Conservation (phyloP, 2,113 vertebrate genomes). For the Heliornis fulica region DNA sequence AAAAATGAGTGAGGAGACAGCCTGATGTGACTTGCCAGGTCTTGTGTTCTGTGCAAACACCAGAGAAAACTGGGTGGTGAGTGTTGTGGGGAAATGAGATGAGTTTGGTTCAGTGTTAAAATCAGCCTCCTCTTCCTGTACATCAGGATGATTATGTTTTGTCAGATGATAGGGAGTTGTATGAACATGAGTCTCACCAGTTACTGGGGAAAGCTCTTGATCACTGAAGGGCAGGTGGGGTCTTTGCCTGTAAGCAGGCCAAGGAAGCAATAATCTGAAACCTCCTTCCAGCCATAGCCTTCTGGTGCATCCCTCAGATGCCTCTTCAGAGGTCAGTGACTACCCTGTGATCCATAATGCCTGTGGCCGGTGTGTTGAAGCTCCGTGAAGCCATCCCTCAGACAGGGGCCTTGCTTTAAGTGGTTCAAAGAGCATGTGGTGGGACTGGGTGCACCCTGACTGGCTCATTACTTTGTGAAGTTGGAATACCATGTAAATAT, state of each 20-base stretch:
- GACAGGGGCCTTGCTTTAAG: not conserved
- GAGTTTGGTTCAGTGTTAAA: not conserved
- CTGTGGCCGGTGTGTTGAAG: not conserved
- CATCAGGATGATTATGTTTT: not conserved
- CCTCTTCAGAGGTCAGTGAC: not conserved
- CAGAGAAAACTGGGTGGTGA: not conserved
- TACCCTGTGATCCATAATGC: accelerated
- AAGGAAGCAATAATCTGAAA: not conserved
- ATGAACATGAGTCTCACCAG: not conserved
- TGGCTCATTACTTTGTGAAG: not conserved
- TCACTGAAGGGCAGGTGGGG: accelerated
- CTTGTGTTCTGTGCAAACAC: not conserved
- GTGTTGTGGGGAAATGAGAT: not conserved
- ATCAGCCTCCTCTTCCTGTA: not conserved
- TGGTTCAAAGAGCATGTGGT: not conserved
- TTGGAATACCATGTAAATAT: not conserved
- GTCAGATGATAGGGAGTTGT: not conserved
- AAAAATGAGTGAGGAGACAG: not conserved
- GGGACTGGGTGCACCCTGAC: not conserved
- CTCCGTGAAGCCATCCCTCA: not conserved
- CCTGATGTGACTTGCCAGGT: not conserved
- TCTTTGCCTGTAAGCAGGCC: not conserved
- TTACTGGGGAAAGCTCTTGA: not conserved
- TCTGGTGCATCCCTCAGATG: accelerated
- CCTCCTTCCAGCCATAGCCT: not conserved